Conservation (phyloP, 2,113 vertebrate genomes). For the Psophia crepitans region DNA sequence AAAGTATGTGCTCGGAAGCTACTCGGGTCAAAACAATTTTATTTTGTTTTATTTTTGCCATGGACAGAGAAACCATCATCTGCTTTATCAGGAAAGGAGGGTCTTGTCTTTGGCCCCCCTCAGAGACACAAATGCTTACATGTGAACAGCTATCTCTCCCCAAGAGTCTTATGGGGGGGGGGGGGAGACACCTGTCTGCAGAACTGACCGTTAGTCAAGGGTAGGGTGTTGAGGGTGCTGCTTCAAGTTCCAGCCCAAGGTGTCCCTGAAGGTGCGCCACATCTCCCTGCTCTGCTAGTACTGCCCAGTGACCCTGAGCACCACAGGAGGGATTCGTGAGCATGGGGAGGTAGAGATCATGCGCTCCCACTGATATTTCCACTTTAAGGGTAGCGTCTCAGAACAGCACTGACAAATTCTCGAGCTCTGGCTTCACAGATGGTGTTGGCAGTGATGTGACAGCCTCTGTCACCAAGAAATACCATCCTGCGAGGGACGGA, state of each 20-base stretch:
- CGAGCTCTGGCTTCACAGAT: not conserved
- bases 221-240: not conserved
- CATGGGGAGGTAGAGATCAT: fast-evolving
- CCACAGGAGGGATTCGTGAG: not conserved
- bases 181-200: not conserved
- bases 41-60: not conserved
- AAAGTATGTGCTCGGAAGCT: fast-evolving
- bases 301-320: not conserved
- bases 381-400: not conserved
- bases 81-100: not conserved
- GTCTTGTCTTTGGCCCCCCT: not conserved
- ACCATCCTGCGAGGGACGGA: not conserved
- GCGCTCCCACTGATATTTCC: not conserved
- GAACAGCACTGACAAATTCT: not conserved
- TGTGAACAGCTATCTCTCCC: no score
- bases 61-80: not conserved
- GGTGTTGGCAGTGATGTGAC: not conserved
- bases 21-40: not conserved
- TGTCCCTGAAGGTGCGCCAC: not conserved
- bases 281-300: not conserved
- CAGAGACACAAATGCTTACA: not conserved
- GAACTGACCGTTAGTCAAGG: not conserved
- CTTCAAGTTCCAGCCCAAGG: no score
- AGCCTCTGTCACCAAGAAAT: not conserved
- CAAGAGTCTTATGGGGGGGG: not conserved